Evolutionary conservation across 2,797 vertebrate genomes (phyloP), one percentile per base, ranked within the genome.

Genomic region (Acridotheres tristis): DNA sequence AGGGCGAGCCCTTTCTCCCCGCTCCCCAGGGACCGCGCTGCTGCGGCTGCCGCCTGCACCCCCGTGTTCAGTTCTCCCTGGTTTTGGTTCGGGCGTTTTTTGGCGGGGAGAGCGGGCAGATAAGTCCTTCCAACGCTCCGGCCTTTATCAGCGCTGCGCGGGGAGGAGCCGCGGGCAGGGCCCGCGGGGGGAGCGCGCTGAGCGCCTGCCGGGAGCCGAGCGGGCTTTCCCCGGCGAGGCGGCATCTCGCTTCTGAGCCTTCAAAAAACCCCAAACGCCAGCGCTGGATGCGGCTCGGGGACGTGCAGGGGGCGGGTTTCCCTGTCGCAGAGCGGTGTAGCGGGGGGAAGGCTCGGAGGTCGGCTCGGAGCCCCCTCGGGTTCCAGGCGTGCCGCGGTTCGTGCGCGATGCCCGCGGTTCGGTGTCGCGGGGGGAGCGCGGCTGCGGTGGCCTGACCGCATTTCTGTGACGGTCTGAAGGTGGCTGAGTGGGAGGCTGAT

Each of bases 321-420:
- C 1, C 8, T 16, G 3, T 7, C 2, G 2, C 7, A 0, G 40
- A 11, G 65, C 47, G 1, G 3, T 1, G 67, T 2, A 1, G 71
- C 6, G 25, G 21, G 6, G 63, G 22, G 8, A 3, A 7, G 2
- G 50, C 36, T 30, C 13, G 4, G 51, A 1, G 21, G 34, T 18
- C 26, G 25, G 25, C 43, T 27, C 66, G 7, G 25, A 55, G 48
- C 36, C 57, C 34, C 34, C 50, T 26, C 0, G 57, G 30, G 34
- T 40, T 1, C 5, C 47, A 7, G 5, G 23, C n/a, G 54, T n/a
- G 38, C n/a, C 23, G 38, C 62, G 54, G 32, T 27, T 32, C 22
- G 53, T 75, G 38, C 62, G 36, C 30, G 8, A 0, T 19, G 48
- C 61, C 53, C 45, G 61, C 68, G 40, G 47, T 16, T 54, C 77